Conservation (phyloP, 2,888 invertebrate species). For the Drosophila fulvimacula region DNA sequence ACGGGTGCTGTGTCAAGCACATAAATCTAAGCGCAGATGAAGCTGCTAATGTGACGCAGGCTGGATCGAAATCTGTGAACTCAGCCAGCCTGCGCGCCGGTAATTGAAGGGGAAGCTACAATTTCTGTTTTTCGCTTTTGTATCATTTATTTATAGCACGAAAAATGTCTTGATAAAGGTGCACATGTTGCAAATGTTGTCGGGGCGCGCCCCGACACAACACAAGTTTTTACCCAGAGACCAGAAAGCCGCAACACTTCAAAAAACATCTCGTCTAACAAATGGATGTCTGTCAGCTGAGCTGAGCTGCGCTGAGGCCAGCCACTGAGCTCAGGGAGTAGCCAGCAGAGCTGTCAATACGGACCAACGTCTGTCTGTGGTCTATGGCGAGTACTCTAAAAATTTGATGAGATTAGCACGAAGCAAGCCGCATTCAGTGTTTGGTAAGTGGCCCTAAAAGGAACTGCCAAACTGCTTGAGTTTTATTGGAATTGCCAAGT, state of each 20-base stretch:
- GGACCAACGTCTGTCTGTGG: neutral
- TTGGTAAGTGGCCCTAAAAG: neutral
- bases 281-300: conserved; percentile 72
- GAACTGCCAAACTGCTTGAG: neutral
- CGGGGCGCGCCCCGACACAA: conserved; percentile 19
- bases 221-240: conserved; percentile 49
- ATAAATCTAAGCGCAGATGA: conserved; percentile 58
- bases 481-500: neutral
- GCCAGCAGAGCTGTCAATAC: conserved; percentile 4
- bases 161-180: conserved; percentile 31
- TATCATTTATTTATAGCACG: conserved; percentile 60
- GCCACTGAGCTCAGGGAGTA: neutral
- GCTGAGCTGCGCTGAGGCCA: neutral
- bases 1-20: conserved; percentile 51
- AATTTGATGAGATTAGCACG: conserved; percentile 10
- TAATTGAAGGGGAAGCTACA: conserved; percentile 35
- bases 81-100: conserved; percentile 6
- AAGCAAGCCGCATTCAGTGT: neutral
- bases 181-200: conserved; percentile 43
- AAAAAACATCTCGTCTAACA: conserved; percentile 67
- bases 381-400: conserved; percentile 4
- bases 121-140: conserved; percentile 21
- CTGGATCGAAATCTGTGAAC: conserved; percentile 39
- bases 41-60: conserved; percentile 9
- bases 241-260: conserved; percentile 58